Base-by-base conservation (phyloP, 2,797 vertebrate genomes). In the Typhlichthys subterraneus region DNA sequence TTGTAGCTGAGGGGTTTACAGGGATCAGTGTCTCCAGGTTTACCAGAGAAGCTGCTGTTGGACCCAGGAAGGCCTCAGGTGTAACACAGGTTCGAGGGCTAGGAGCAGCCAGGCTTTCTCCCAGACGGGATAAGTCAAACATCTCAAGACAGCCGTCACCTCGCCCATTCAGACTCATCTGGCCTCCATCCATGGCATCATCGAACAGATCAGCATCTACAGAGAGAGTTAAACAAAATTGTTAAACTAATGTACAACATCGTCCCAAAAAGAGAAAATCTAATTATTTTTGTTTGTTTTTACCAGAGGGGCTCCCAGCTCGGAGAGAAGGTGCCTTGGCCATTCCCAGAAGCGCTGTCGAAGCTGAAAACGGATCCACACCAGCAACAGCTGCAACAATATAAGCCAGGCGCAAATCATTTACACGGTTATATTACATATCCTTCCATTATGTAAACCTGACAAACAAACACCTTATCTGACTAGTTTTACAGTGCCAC, bases 51-150 rank as follows among this genome's bases (percentile, higher is more conserved):
- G 95, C 96, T 10, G 90, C 96, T 0, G 92, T 90, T 1, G 96
- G 95, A 45, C 91, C 96, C 38, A 99, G 90, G 87, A 99, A 99
- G 2, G 94, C 82, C 82, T 98, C 95, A 0, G 96, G 96, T 48
- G 95, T 97, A 54, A 82, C 86, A 79, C 92, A 92, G 54, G 83
- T 80, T 53, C 89, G 92, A 59, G 88, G 71, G 53, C 83, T 69
- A 0, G 90, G 65, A 23, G 90, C 93, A 0, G 80, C 80, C 57
- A 97, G 87, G 48, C 89, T 91, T 15, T 96, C 93, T 11, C 90
- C 90, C 6, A 98, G 87, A 42, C 63, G 63, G 0, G 90, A 66
- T 63, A 98, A 74, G 76, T 96, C 94, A 6, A 96, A 95, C 47
- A 85, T 62, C 52, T 95, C 94, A 12, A 90, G 87, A 54, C 92